Evolutionary conservation across 2,888 invertebrate genomes (phyloP), one percentile per base, ranked within the genome.

Genomic region (Hoplodrina ambigua): DNA sequence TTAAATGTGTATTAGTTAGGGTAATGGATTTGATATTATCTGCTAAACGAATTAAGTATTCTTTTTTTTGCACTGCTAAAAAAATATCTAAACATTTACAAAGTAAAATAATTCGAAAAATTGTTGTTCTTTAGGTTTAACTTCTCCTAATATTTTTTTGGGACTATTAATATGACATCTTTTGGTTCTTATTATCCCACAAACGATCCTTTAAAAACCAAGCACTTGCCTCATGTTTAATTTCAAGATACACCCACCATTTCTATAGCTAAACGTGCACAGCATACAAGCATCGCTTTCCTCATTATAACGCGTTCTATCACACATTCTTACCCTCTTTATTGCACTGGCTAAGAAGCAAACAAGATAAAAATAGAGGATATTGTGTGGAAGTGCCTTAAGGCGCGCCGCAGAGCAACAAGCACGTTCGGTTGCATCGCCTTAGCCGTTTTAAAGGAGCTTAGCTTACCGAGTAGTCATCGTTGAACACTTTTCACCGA

Each of bases 341-440:
- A 73, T 69, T 71, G 78, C 78, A 60, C 44, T 57, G 55, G 55
- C 66, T 82, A 73, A 73, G 54, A 56, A 72, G 63, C 65, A 83
- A 81, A 83, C 65, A 72, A 75, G 69, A 76, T 83, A 72, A 83
- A 82, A 83, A 75, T 76, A 66, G 56, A 61, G 70, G 70, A 72
- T 69, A 76, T 85, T 72, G 71, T 80, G 72, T 78, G 71, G 44
- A 53, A 80, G 69, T 78, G 78, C 76, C 76, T 75, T 84, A 87
- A 88, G 81, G 80, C 86, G 76, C 58, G 71, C 55, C 82, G 69
- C 80, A 78, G 66, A 70, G 83, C 84, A 85, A 82, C 86, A 83
- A 84, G 87, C 90, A 89, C 90, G 88, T 88, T 73, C 79, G 50
- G 79, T 73, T 77, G 77, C 84, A 82, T 84, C 82, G 83, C 76